Evolutionary conservation across 1,140 invertebrate species (phyloP), one percentile per base, ranked within the genome.

Genomic region (Leptinotarsa defecta): DNA sequence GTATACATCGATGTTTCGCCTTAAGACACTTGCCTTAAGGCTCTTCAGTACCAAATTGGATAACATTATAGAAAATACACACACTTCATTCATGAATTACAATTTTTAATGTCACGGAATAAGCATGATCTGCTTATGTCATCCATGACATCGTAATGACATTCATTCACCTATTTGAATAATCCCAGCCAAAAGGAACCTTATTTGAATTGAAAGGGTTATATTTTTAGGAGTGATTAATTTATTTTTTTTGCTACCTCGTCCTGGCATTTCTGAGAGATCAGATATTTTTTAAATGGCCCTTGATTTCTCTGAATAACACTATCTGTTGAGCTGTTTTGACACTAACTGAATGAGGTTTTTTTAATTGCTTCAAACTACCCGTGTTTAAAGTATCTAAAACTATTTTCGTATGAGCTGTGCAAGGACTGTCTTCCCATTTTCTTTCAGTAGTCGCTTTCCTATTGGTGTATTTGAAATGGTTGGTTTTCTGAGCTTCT

Each of bases 271-370:
- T 34, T 74, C 64, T 0, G 61, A 49, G 1, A 84, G 61, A 63
- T 83, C 81, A 0, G 72, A 64, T 43, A 84, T 74, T 20, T 73
- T 72, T 13, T 69, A 84, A 80, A 19, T 13, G 62, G 20, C 83
- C 81, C 52, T 78, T 80, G 3, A 83, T 43, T 63, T 78, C 34
- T 52, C 84, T 81, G 72, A 76, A 85, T 20, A 82, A 65, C 13
- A 75, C 65, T 61, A 85, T 84, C 77, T 82, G 78, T 70, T 80
- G 76, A 3, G 83, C 84, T 19, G 80, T 81, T 77, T 85, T 85
- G 3, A 68, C 1, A 22, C 84, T 83, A 64, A 85, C 69, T 8
- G 83, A 77, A 19, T 79, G 79, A 20, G 84, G 76, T 52, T 74
- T 80, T 73, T 79, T 73, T 4, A 85, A 15, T n/a, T 83, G 64